A percentile compares a stretch with the other conserved stretches of the same genome.
Evolutionary conservation across 1,140 invertebrate species (phyloP).

Genomic region (Cherax destructor): DNA sequence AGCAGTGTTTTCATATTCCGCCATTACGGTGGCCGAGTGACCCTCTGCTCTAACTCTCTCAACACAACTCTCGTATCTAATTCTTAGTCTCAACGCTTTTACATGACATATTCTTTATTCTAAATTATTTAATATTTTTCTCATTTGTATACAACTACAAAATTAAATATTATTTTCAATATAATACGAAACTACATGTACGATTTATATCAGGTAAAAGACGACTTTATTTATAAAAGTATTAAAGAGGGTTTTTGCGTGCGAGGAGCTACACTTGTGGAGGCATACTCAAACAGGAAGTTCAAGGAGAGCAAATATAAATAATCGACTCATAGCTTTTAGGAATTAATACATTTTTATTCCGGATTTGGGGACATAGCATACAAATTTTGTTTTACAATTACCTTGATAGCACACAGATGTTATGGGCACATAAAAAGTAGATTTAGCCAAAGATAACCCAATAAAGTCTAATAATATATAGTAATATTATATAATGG

Average conservation of each 20-base stretch:
- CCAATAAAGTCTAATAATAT: too few relatives aligned
- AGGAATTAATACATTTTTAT: too few relatives aligned
- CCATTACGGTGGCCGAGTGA: slow-evolving; percentile 26
- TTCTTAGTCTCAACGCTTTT: too few relatives aligned
- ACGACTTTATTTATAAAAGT: background rate
- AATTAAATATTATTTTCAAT: background rate
- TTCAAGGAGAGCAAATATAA: slow-evolving; percentile 13
- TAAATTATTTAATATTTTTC: background rate
- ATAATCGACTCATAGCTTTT: background rate
- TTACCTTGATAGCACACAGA: too few relatives aligned
- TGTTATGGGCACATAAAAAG: too few relatives aligned
- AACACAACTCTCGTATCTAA: background rate
- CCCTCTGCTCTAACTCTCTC: slow-evolving; percentile 12
- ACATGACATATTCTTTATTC: too few relatives aligned
- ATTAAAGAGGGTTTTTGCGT: background rate
- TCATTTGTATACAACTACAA: background rate
- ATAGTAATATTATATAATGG: too few relatives aligned
- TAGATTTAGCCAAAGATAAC: too few relatives aligned
- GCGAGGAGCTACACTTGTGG: background rate
- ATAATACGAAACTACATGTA: background rate
- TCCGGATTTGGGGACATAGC: too few relatives aligned
- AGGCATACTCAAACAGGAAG: slow-evolving; percentile 38
- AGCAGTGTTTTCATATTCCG: slow-evolving; percentile 36
- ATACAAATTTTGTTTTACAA: too few relatives aligned
- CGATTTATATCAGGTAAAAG: too few relatives aligned